These are phyloP conservation scores for Myotis daubentonii DNA, from an alignment of 2,797 vertebrate species.

Conservation along the genomic window DNA sequence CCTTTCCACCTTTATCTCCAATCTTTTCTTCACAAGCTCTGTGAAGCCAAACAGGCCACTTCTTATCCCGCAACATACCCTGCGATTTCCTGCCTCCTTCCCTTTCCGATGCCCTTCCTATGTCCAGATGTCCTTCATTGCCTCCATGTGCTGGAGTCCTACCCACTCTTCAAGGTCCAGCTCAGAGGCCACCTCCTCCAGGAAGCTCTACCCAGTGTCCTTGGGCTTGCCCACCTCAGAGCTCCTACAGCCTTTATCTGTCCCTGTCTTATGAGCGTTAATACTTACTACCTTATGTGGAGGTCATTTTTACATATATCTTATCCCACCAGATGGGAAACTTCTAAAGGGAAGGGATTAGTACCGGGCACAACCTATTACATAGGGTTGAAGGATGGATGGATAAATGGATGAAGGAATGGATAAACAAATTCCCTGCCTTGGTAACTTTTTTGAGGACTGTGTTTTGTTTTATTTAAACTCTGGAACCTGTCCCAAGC, in stretches of 20 bases:
- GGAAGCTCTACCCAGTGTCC: background rate
- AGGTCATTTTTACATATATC: background rate
- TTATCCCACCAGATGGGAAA: background rate
- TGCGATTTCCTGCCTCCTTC: background rate
- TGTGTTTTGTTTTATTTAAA: slow-evolving; percentile 32
- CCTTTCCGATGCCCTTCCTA: background rate
- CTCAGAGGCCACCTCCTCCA: background rate
- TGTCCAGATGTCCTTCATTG: background rate
- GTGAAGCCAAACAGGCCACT: background rate
- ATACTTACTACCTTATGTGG: background rate
- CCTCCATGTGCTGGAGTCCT: background rate
- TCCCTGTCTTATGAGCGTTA: background rate
- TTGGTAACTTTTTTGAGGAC: background rate
- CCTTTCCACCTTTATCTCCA: background rate
- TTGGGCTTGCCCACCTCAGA: background rate
- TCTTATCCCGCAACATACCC: background rate
- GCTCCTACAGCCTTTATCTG: background rate
- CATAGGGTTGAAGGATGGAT: background rate
- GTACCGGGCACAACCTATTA: background rate
- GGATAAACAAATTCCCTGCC: background rate
- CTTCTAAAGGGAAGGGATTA: background rate
- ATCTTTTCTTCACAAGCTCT: background rate
- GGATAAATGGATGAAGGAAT: background rate
- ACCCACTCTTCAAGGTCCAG: background rate
- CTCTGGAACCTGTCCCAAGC: background rate